Conservation (phyloP, 1,140 invertebrate genomes). For the Heterodera schachtii region DNA sequence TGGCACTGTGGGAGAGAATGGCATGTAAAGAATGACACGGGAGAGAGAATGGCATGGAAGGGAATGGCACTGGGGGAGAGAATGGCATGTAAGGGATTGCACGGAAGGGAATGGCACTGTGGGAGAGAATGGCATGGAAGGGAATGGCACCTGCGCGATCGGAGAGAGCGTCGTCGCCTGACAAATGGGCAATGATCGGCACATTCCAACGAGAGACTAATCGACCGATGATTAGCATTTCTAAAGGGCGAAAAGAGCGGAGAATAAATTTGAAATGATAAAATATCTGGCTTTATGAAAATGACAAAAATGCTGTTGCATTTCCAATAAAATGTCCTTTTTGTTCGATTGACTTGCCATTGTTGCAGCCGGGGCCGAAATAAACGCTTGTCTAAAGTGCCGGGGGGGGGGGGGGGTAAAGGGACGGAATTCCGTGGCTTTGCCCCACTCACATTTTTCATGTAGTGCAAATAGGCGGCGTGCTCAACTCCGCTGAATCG, state of each 20-base stretch:
- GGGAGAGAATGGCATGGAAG: too few relatives aligned
- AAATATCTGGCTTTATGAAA: too few relatives aligned
- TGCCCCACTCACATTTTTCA: slow-evolving; percentile 42
- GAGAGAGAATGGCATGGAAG: slow-evolving; percentile 31
- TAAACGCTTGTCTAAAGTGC: slow-evolving; percentile 47
- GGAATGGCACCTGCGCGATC: slow-evolving; percentile 44
- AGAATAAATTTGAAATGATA: too few relatives aligned
- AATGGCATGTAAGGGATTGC: too few relatives aligned
- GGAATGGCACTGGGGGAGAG: too few relatives aligned
- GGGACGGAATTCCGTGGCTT: too few relatives aligned
- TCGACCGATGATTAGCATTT: slow-evolving; percentile 65
- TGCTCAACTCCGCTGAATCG: slow-evolving; percentile 60
- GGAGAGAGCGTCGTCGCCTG: slow-evolving; percentile 61
- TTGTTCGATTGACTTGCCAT: slow-evolving; percentile 37
- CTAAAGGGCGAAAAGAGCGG: slow-evolving; percentile 21
- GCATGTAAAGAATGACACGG: background rate
- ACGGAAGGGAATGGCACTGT: background rate
- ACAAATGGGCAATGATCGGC: slow-evolving; percentile 65
- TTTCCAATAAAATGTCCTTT: too few relatives aligned
- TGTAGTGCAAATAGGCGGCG: slow-evolving; percentile 61
- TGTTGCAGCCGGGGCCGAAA: slow-evolving; percentile 63
- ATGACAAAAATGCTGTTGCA: too few relatives aligned
- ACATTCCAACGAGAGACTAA: slow-evolving; percentile 64
- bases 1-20: too few relatives aligned
- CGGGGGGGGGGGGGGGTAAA: too few relatives aligned